Evolutionary conservation across 2,797 vertebrate genomes (phyloP).

Genomic region (Pseudochaenichthys georgianus): DNA sequence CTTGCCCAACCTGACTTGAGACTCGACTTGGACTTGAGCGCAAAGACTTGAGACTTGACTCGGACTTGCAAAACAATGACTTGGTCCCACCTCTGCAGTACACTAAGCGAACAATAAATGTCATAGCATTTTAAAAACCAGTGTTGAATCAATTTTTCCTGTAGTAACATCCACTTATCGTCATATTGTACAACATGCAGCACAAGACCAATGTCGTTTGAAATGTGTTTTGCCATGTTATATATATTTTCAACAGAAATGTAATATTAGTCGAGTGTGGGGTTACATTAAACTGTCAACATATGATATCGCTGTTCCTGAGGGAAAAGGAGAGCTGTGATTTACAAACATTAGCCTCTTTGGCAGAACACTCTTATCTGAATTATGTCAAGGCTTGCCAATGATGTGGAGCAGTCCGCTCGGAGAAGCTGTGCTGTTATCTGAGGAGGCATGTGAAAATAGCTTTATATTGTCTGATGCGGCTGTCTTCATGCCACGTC

Average conservation of each 20-base stretch:
- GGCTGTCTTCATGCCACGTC: conserved; percentile 52
- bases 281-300: conserved; percentile 64
- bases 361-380: conserved; percentile 66
- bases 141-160: conserved; percentile 41
- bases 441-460: conserved; percentile 62
- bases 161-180: conserved; percentile 44
- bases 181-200: conserved; percentile 16
- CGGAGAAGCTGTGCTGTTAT: conserved; percentile 53
- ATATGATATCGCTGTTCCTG: conserved; percentile 34
- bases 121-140: conserved; percentile 39
- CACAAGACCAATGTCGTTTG: conserved; percentile 27
- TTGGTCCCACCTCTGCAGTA: no score
- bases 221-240: conserved; percentile 51
- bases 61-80: no score
- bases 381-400: conserved; percentile 62
- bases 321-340: conserved; percentile 49
- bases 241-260: conserved; percentile 50
- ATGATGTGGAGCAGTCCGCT: conserved; percentile 50
- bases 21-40: no score
- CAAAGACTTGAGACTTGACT: no score
- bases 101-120: conserved; percentile 40
- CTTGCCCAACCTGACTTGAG: no score
- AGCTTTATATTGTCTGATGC: conserved; percentile 66
- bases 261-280: conserved; percentile 32
- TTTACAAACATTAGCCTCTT: conserved; percentile 71